Evolutionary conservation across 2,113 vertebrate species (phyloP).

Genomic region (Trematomus loennbergii): DNA sequence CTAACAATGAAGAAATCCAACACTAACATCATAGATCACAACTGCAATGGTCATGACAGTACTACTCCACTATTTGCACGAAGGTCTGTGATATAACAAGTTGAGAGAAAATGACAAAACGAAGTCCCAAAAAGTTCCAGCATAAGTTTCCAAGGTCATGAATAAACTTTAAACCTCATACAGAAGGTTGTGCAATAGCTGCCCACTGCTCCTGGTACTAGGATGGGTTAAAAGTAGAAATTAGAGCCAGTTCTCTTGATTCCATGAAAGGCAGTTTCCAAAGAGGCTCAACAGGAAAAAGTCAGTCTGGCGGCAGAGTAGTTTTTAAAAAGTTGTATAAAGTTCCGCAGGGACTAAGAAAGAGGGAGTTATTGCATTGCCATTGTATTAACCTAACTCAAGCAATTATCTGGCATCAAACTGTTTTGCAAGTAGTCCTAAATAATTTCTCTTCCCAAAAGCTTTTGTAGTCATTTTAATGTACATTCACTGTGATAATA

Average conservation of each 20-base stretch:
- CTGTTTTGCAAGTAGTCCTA: not conserved
- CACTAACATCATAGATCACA: not conserved
- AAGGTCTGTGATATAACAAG: no score
- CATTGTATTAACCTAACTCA: not conserved
- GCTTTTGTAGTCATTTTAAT: not conserved
- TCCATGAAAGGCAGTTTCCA: constrained; percentile 17
- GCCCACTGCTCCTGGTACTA: no score
- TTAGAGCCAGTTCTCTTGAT: constrained; percentile 6
- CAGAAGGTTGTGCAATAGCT: no score
- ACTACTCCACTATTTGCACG: not conserved
- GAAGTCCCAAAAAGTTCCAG: not conserved
- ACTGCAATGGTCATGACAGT: not conserved
- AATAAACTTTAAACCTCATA: not conserved
- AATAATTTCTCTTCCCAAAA: not conserved
- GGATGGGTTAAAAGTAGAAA: not conserved
- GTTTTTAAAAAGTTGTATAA: constrained; percentile 24
- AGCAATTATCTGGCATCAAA: not conserved
- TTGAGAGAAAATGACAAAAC: not conserved
- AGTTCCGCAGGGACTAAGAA: constrained; percentile 26
- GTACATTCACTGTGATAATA: not conserved
- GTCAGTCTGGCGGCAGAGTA: constrained; percentile 15
- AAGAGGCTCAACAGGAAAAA: constrained; percentile 43
- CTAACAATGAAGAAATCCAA: no score
- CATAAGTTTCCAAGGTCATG: not conserved
- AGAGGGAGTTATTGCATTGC: constrained; percentile 15